Conservation (phyloP, 2,797 vertebrate genomes). For the Sarcophilus harrisii region DNA sequence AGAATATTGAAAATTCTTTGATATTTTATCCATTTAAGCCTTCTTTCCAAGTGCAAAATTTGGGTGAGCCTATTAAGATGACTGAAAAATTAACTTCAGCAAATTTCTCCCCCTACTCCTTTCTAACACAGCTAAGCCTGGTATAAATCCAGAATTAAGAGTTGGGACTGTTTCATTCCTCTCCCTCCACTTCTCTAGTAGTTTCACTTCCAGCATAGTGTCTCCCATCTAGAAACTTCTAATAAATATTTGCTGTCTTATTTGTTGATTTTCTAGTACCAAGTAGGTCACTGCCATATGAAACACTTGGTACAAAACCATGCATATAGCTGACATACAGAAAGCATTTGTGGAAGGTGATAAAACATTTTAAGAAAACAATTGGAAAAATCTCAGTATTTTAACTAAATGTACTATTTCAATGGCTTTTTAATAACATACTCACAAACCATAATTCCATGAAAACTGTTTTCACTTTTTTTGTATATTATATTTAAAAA, state of each 20-base stretch:
- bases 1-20: background rate
- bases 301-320: background rate
- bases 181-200: too few species aligned
- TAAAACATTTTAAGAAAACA: background rate
- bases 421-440: background rate
- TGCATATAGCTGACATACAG: background rate
- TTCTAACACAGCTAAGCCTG: background rate
- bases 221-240: background rate
- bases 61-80: background rate
- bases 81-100: background rate
- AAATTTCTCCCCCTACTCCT: background rate
- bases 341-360: background rate
- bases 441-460: background rate
- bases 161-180: background rate
- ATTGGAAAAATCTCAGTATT: background rate
- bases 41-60: background rate
- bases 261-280: background rate
- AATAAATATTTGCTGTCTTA: background rate
- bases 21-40: background rate
- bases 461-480: background rate
- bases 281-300: background rate
- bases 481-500: background rate
- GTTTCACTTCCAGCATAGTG: background rate
- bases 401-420: background rate
- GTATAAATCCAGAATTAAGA: background rate